A percentile compares a stretch with the other conserved stretches of the same genome.
Evolutionary conservation across 2,113 vertebrate genomes (phyloP).

Genomic region (Phalacrocorax aristotelis): DNA sequence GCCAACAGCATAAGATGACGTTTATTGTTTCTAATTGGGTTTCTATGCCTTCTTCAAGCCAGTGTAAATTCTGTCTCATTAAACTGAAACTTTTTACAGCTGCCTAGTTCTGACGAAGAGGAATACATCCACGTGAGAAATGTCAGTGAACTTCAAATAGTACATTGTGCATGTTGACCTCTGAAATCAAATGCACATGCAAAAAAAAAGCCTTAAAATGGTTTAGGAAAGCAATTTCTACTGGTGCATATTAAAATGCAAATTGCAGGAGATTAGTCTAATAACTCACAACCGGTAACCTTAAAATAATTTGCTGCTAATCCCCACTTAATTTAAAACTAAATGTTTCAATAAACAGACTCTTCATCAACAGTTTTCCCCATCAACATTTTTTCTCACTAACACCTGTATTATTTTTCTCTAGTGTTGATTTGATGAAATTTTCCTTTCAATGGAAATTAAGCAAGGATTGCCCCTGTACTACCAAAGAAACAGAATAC

Average conservation of each 20-base stretch:
- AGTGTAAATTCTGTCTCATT: not conserved
- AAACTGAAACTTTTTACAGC: not conserved
- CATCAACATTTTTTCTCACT: not conserved
- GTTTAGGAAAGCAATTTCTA: not conserved
- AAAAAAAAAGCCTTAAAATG: not conserved
- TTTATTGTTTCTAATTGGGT: not conserved
- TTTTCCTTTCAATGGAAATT: not conserved
- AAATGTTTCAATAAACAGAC: not conserved
- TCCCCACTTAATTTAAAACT: not conserved
- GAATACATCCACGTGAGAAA: not conserved
- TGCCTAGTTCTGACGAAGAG: not conserved
- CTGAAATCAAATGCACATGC: not conserved
- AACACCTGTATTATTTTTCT: not conserved
- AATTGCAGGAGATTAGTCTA: not conserved
- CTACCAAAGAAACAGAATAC: not conserved
- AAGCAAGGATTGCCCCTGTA: not conserved
- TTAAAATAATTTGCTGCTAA: conserved; percentile 19
- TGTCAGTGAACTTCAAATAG: not conserved
- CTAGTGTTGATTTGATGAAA: not conserved
- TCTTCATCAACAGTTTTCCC: not conserved
- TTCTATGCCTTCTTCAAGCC: not conserved
- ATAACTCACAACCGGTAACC: not conserved
- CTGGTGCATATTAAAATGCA: not conserved
- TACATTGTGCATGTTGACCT: not conserved
- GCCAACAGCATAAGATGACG: not conserved